A percentile compares a stretch with the other conserved stretches of the same genome.
Evolutionary conservation across 2,797 vertebrate species (phyloP).

Genomic region (Nannoperca australis): DNA sequence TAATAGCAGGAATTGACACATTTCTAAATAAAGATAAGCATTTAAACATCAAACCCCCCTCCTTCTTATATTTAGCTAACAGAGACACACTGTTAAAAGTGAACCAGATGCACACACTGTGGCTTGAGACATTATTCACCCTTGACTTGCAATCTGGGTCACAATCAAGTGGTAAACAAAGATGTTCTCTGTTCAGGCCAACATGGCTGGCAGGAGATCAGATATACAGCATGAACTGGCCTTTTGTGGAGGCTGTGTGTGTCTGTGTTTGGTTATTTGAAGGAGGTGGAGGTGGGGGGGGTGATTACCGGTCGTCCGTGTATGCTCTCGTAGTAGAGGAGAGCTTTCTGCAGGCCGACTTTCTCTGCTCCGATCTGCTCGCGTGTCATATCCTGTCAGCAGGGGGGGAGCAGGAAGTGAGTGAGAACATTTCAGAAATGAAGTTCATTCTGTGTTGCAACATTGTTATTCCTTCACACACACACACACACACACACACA

Average conservation of each 20-base stretch:
- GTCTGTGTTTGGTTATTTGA: constrained; percentile 1
- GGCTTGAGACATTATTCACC: constrained; percentile 54
- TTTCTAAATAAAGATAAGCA: neutral
- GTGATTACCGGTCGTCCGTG: constrained; percentile 95
- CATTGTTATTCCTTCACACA: neutral
- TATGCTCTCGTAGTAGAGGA: constrained; percentile 95
- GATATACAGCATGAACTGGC: neutral
- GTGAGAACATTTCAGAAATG: constrained; percentile 26
- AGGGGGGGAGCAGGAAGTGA: constrained; percentile 29
- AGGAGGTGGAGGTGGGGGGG: neutral
- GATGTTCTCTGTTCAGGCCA: constrained; percentile 11
- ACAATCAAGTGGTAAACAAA: constrained; percentile 30
- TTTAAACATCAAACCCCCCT: neutral
- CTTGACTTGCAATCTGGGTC: constrained; percentile 67
- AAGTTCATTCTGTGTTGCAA: constrained; percentile 6
- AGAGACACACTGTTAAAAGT: constrained; percentile 1
- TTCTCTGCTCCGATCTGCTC: constrained; percentile 97
- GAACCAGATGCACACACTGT: constrained; percentile 1
- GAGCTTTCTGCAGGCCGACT: constrained; percentile 94
- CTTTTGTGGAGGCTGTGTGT: neutral
- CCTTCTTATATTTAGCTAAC: neutral
- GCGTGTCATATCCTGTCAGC: constrained; percentile 95
- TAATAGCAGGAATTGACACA: neutral
- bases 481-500: neutral
- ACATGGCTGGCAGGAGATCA: constrained; percentile 14